Conservation (phyloP, 2,888 invertebrate species). For the Icerya purchasi region DNA sequence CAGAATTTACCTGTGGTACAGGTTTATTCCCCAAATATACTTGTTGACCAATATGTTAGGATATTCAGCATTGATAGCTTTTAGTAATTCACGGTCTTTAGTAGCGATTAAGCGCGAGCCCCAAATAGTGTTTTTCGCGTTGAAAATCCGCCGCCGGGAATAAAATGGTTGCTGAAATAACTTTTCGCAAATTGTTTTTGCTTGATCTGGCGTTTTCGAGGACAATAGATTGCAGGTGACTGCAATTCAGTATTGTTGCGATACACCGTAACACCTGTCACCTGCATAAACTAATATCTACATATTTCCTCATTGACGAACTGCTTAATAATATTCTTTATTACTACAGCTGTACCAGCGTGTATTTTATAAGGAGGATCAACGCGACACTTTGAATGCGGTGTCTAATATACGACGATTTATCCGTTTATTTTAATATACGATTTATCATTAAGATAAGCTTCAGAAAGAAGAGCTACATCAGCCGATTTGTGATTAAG, state of each 20-base stretch:
- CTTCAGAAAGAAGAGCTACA: no score
- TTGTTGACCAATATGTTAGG: no score
- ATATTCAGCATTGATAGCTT: background rate
- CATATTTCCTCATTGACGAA: background rate
- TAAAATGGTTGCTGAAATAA: background rate
- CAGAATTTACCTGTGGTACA: no score
- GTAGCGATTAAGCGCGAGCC: no score
- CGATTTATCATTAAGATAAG: no score
- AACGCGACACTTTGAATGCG: background rate
- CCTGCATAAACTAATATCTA: background rate
- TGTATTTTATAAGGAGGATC: background rate
- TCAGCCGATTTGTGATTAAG: no score
- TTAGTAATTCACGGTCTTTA: no score
- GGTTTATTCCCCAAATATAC: no score
- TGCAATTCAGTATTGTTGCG: background rate
- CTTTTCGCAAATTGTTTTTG: background rate
- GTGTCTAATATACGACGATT: background rate
- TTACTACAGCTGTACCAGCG: background rate
- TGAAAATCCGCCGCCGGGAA: background rate
- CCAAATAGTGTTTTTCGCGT: no score
- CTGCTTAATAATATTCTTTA: background rate
- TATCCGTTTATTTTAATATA: background rate
- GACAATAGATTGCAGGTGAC: background rate
- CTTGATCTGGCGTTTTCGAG: background rate
- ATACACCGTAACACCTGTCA: background rate